Evolutionary conservation across 2,797 vertebrate species (phyloP).

Genomic region (Cyprinella venusta): DNA sequence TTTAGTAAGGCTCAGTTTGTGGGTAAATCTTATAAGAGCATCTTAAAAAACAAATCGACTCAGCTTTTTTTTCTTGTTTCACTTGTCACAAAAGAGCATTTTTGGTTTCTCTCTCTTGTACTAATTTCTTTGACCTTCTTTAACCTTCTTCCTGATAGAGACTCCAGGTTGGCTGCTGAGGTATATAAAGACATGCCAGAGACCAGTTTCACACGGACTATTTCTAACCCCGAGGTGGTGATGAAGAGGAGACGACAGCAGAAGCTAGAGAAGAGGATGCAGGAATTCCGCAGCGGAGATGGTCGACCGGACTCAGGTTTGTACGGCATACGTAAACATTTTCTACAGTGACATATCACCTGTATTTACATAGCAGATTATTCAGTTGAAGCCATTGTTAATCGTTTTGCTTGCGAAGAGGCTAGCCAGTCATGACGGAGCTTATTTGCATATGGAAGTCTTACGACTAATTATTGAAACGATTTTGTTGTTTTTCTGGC

Average conservation of each 20-base stretch:
- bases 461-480: too few relatives aligned
- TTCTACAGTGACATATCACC: background rate
- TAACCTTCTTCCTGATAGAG: constrained; percentile 57
- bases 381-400: background rate
- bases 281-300: constrained; percentile 94
- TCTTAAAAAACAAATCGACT: background rate
- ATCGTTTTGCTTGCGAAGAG: background rate
- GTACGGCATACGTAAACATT: background rate
- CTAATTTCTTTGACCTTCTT: background rate
- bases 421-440: background rate
- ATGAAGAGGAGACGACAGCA: constrained; percentile 97
- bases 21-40: background rate
- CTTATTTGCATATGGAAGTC: background rate
- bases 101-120: background rate
- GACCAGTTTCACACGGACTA: constrained; percentile 97
- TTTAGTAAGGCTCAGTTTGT: background rate
- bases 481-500: background rate
- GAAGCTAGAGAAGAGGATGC: constrained; percentile 96
- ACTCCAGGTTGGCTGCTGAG: constrained; percentile 92
- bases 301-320: constrained; percentile 95
- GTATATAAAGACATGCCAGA: constrained; percentile 99
- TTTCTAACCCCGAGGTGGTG: constrained; percentile 98
- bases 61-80: too few relatives aligned
- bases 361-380: background rate
- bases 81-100: background rate